Base-by-base conservation (phyloP, 2,888 invertebrate genomes). In the Lasiommata megera region DNA sequence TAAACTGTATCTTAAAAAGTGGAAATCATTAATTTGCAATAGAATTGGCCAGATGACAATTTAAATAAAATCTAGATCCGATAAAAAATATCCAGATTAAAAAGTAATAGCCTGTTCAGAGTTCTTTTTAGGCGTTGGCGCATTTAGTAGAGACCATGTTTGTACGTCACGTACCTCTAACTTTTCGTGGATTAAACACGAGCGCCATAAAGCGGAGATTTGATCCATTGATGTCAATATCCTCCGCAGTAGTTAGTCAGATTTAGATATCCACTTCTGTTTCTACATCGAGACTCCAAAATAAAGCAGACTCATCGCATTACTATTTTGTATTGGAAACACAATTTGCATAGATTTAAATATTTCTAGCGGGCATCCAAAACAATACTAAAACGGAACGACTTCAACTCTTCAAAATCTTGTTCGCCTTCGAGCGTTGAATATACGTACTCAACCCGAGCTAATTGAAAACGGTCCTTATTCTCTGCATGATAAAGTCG, bases 361-460 rank as follows among this genome's bases (percentile, higher is more conserved):
- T 37, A 50, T 50, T 50, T 50, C 50, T 50, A 55, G 58, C 50
- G 52, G 48, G 50, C 56, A 53, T 52, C 57, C 56, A 47, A 62
- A 60, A 64, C 61, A 66, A 66, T 59, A 56, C 56, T 46, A 48
- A 34, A 74, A 78, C 78, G 80, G 83, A 48, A 41, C 53, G 50
- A 58, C 51, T 57, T 66, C 63, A 62, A 81, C 74, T 82, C 79
- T 73, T 82, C 78, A 76, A 73, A 81, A 82, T 77, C 88, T 79
- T 75, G 87, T 82, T 88, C 74, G 82, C 88, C 88, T 87, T 88
- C 86, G 81, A 85, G 75, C 72, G 77, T 73, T 74, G 71, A 77
- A 77, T 77, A 67, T 74, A 52, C 50, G 46, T 58, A 60, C 65
- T 66, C 65, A 69, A 66, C 73, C 72, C 65, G 68, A 54, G 57